Percentiles rank a stretch among this genome's conserved stretches.
phyloP scores from a whole-genome alignment of 2,797 vertebrate species.

The Erpetoichthys calabaricus region DNA sequence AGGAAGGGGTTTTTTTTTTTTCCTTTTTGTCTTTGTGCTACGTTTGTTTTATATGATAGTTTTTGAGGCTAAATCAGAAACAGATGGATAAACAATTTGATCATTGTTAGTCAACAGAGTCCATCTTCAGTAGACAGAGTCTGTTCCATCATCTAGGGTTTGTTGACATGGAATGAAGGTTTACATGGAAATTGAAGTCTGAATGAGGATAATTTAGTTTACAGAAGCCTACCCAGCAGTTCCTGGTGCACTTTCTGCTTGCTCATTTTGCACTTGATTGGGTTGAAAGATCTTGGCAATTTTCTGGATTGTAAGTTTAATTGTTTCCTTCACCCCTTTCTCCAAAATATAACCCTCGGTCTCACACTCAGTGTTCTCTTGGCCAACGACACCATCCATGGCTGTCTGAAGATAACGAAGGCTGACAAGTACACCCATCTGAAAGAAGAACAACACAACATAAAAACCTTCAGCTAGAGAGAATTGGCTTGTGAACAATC shows the following conservation, averaged over 20 bases:
- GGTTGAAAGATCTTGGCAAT: constrained; percentile 32
- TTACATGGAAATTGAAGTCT: no score
- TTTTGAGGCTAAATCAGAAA: no score
- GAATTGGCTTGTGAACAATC: background rate
- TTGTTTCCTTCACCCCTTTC: constrained; percentile 54
- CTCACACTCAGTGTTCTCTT: constrained; percentile 51
- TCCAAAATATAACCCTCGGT: constrained; percentile 68
- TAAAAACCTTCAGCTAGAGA: background rate
- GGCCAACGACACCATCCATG: constrained; percentile 52
- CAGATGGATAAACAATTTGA: no score
- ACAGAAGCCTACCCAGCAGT: constrained; percentile 19
- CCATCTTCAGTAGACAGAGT: no score
- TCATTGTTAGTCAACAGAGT: no score
- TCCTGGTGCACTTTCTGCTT: constrained; percentile 16
- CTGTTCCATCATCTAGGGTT: no score
- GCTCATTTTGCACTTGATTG: constrained; percentile 31
- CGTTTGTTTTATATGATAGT: no score
- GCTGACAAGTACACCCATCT: constrained; percentile 55
- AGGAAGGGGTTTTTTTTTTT: no score
- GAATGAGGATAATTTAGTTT: constrained; percentile 29
- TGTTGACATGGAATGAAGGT: no score
- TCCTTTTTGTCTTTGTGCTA: no score
- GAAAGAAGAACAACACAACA: background rate
- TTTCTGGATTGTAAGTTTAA: constrained; percentile 33
- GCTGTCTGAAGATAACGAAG: constrained; percentile 68